Base-by-base conservation (phyloP, 2,888 invertebrate genomes). In the Gerris lacustris region DNA sequence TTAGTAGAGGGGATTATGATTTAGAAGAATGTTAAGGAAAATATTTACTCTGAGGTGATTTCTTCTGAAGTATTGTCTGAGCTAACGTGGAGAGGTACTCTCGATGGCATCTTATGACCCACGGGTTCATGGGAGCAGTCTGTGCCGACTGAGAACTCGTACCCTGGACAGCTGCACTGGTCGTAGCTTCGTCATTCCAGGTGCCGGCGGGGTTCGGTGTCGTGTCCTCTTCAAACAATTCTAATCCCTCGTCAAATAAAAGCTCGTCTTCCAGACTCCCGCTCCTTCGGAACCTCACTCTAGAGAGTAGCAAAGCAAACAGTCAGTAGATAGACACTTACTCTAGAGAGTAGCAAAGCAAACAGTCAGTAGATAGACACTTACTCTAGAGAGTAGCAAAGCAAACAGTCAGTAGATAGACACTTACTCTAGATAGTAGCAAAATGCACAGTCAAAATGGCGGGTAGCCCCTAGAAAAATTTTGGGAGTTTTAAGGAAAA, bases 71-170 rank as follows among this genome's bases (percentile, higher is more conserved):
- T 66, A 74, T 72, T 62, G 67, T 31, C 11, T 47, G 63, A 44
- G 69, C 71, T 6, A 73, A 66, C 43, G 67, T 72, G 6, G 72
- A 66, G 6, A 76, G 71, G 66, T 74, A 71, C 69, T 81, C 79
- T 72, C 81, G 80, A 76, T 83, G 83, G 76, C 83, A 83, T 72
- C 81, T 82, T 45, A 83, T 77, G 69, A 83, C 83, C 84, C 84
- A 84, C 6, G 84, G 84, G 76, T 84, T 84, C 69, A 82, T 80
- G 44, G 63, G 45, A 17, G 69, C 69, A 6, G 71, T 66, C 44
- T 45, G 68, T 17, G 6, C 44, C 7, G 17, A 15, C 9, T 66
- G 45, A 2, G 55, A 2, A 11, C 11, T 55, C 2, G 9, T 15
- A 2, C 66, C 66, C 63, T 66, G 62, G 7, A 68, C 63, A 5